Evolutionary conservation across 1,140 invertebrate genomes (phyloP), one percentile per base, ranked within the genome.

Genomic region (Ostrea edulis): DNA sequence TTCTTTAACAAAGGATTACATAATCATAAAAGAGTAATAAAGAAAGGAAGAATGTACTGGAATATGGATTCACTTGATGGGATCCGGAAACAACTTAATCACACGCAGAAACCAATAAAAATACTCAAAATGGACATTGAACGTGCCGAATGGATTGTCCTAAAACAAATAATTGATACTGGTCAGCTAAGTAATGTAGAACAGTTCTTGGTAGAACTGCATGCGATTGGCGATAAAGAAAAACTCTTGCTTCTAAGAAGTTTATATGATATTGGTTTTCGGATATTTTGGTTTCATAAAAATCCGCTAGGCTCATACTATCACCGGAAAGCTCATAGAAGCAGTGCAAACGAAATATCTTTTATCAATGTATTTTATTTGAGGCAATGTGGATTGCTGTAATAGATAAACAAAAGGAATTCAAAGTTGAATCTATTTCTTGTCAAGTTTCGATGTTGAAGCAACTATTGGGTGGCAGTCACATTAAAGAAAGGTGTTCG

Each of bases 241-340:
- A 77, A 77, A 77, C 68, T 83, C 14, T 22, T 52, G 35, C 22
- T 54, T 53, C 53, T 83, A 0, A 52, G 25, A 83, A 51, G 53
- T 29, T 52, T 83, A 12, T 83, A 83, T 83, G 82, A 83, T 54
- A 83, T 83, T 52, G 82, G 82, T 11, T 83, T 83, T 52, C 44
- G 82, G 20, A 83, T 83, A 83, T 83, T 83, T 53, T 83, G 82
- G 82, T 52, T 25, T 8, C 82, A 83, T 52, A 52, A 83, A 52
- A 83, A 83, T 51, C 82, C 82, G 2, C 29, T 29, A n/a, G 53
- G 35, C 0, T 22, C 82, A 83, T n/a, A 22, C 11, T 83, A 83
- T 51, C 14, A 77, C 14, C 14, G 29, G 22, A 25, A 77, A 12
- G 4, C 29, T 11, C 25, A 22, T 14, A 29, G 22, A 44, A 77